A percentile compares a stretch with the other conserved stretches of the same genome.
phyloP scores from a whole-genome alignment of 2,113 vertebrate species.

The Perccottus glenii region DNA sequence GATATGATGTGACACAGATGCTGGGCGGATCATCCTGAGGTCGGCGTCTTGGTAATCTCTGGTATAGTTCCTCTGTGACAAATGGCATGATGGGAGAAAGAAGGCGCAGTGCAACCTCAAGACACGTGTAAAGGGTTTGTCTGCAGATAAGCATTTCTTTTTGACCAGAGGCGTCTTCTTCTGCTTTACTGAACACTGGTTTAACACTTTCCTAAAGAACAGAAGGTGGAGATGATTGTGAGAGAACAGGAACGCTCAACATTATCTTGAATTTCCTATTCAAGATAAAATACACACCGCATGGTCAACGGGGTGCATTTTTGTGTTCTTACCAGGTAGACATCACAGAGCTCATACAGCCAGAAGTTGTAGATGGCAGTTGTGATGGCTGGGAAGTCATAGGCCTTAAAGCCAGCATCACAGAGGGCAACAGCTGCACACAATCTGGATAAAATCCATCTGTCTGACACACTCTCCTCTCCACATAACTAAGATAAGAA shows the following conservation, averaged over 20 bases:
- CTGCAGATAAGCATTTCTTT: slow-evolving; percentile 73
- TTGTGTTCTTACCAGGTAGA: slow-evolving; percentile 83
- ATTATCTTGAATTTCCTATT: neutral
- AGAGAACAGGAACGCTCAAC: neutral
- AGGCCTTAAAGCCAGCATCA: slow-evolving; percentile 80
- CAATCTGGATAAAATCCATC: slow-evolving; percentile 89
- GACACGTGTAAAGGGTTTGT: slow-evolving; percentile 88
- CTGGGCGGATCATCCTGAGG: slow-evolving; percentile 77
- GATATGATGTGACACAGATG: slow-evolving; percentile 84
- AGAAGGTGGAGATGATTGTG: neutral
- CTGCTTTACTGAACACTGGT: slow-evolving; percentile 80
- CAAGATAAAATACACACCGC: neutral
- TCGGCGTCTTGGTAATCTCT: slow-evolving; percentile 82
- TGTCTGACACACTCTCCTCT: slow-evolving; percentile 82
- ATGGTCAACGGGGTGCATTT: neutral
- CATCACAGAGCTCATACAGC: slow-evolving; percentile 92
- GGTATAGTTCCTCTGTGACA: slow-evolving; percentile 88
- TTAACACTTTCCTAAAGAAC: slow-evolving; percentile 86
- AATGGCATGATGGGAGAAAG: slow-evolving; percentile 91
- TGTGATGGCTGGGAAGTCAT: slow-evolving; percentile 87
- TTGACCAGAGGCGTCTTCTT: slow-evolving; percentile 60
- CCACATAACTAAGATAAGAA: slow-evolving; percentile 73
- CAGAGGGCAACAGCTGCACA: slow-evolving; percentile 82
- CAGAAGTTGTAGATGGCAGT: slow-evolving; percentile 91
- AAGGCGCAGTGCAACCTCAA: slow-evolving; percentile 86